Conservation (phyloP, 2,113 vertebrate species). For the Octodon degus region DNA sequence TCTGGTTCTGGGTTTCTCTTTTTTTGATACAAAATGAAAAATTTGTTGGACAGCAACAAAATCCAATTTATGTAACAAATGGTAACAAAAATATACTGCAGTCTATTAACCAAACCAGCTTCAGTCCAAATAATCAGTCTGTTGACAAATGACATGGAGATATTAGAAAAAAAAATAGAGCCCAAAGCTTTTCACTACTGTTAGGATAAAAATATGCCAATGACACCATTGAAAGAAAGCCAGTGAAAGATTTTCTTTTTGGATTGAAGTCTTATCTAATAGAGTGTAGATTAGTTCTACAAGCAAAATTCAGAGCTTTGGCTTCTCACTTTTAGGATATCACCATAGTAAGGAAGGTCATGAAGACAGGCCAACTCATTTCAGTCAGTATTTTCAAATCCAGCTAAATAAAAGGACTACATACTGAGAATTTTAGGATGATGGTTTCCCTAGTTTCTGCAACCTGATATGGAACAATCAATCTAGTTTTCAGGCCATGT, state of each 20-base stretch:
- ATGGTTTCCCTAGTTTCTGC: conserved; percentile 17
- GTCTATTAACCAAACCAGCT: neutral
- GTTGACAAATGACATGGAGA: neutral
- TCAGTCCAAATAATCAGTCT: neutral
- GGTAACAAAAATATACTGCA: neutral
- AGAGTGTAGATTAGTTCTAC: neutral
- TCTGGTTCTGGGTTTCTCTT: conserved; percentile 16
- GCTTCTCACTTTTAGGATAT: neutral
- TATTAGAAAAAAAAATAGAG: neutral
- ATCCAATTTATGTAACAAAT: neutral
- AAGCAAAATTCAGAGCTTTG: neutral
- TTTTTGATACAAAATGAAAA: neutral
- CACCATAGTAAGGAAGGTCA: neutral
- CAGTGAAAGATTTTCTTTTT: neutral
- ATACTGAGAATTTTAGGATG: conserved; percentile 4
- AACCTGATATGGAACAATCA: neutral
- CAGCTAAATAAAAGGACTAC: neutral
- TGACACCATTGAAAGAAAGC: neutral
- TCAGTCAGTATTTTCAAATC: conserved; percentile 7
- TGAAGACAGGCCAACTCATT: neutral
- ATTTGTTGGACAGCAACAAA: neutral
- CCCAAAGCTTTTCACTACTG: neutral
- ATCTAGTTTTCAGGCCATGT: conserved; percentile 16
- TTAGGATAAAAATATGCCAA: neutral
- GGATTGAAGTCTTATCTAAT: neutral